Percentiles rank a stretch among this genome's conserved stretches.
These are phyloP conservation scores for Drosophila obscura DNA, from an alignment of 1,140 invertebrate genomes.

Conservation along the genomic window DNA sequence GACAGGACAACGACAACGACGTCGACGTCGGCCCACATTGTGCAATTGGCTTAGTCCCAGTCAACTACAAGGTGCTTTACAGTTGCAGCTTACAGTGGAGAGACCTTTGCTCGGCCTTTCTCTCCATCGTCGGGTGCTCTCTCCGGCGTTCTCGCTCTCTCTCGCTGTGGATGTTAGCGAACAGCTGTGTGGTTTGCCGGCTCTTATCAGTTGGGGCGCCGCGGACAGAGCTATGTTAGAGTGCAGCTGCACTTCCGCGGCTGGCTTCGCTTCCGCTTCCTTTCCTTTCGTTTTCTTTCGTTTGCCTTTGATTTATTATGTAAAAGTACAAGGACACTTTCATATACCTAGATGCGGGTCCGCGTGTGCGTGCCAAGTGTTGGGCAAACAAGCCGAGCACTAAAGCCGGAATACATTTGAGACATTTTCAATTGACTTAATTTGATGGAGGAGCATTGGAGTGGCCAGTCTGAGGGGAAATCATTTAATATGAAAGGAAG, in stretches of 20 bases:
- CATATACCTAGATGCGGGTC: slow-evolving; percentile 31
- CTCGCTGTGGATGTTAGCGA: slow-evolving; percentile 11
- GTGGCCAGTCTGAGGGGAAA: slow-evolving; percentile 3
- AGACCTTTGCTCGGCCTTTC: slow-evolving; percentile 9
- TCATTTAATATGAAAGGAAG: slow-evolving; percentile 20
- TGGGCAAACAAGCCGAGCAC: slow-evolving; percentile 55
- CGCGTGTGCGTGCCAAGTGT: slow-evolving; percentile 63
- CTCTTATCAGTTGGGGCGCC: slow-evolving; percentile 61
- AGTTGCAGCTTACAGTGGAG: slow-evolving; percentile 66
- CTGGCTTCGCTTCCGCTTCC: not conserved
- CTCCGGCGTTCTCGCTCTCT: slow-evolving; percentile 19
- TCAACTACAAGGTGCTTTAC: slow-evolving; percentile 68
- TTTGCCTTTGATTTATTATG: slow-evolving; percentile 68
- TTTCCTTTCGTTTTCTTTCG: slow-evolving; percentile 26
- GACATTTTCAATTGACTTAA: slow-evolving; percentile 46
- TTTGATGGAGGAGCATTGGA: not conserved
- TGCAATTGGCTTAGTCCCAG: slow-evolving; percentile 69
- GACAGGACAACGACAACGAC: slow-evolving; percentile 28
- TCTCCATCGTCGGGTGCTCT: not conserved
- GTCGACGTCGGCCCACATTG: slow-evolving; percentile 59
- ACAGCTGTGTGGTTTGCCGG: slow-evolving; percentile 65
- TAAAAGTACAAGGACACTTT: slow-evolving; percentile 75
- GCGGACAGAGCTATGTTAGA: slow-evolving; percentile 49
- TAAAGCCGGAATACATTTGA: slow-evolving; percentile 44
- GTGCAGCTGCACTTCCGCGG: slow-evolving; percentile 25